Percentiles rank a stretch among this genome's conserved stretches.
Conservation (phyloP, 64 coral and sea anemone genomes). For the Cladopsammia gracilis region DNA sequence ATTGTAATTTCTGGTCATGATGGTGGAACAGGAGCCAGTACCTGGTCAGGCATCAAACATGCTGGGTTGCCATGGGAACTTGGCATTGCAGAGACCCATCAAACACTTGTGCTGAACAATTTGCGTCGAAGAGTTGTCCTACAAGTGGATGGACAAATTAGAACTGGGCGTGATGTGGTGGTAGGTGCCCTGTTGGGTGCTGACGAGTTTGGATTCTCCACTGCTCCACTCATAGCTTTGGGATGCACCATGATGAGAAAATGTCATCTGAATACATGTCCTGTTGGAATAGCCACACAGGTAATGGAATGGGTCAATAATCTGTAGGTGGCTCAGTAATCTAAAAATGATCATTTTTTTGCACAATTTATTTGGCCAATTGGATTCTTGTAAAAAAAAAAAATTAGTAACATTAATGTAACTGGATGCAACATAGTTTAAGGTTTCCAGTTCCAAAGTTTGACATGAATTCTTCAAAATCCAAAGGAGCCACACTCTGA, state of each 20-base stretch:
- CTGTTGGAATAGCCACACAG: slow-evolving; percentile 98
- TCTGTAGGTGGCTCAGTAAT: too few species aligned
- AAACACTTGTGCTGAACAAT: slow-evolving; percentile 93
- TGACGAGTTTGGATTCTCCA: slow-evolving; percentile 98
- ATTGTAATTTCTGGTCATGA: slow-evolving; percentile 97
- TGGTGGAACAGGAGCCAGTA: slow-evolving; percentile 96
- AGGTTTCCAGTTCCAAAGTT: too few species aligned
- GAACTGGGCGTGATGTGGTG: slow-evolving; percentile 95
- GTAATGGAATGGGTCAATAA: slow-evolving; percentile 9
- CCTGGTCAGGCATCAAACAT: slow-evolving; percentile 98
- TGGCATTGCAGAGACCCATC: slow-evolving; percentile 91
- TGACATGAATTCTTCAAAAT: too few species aligned
- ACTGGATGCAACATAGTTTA: too few species aligned
- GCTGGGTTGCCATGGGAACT: slow-evolving; percentile 99
- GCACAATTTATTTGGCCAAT: too few species aligned
- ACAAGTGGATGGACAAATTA: slow-evolving; percentile 94
- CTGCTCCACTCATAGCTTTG: slow-evolving; percentile 93
- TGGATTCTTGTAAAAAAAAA: too few species aligned
- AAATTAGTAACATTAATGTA: too few species aligned
- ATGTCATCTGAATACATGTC: slow-evolving; percentile 97
- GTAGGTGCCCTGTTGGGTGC: slow-evolving; percentile 88
- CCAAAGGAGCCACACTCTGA: too few species aligned
- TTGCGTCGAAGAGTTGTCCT: slow-evolving; percentile 87
- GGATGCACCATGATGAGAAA: slow-evolving; percentile 99
- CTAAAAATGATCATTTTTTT: too few species aligned